Evolutionary conservation across 2,797 vertebrate species (phyloP), one percentile per base, ranked within the genome.

Genomic region (Urosaurus nigricauda): DNA sequence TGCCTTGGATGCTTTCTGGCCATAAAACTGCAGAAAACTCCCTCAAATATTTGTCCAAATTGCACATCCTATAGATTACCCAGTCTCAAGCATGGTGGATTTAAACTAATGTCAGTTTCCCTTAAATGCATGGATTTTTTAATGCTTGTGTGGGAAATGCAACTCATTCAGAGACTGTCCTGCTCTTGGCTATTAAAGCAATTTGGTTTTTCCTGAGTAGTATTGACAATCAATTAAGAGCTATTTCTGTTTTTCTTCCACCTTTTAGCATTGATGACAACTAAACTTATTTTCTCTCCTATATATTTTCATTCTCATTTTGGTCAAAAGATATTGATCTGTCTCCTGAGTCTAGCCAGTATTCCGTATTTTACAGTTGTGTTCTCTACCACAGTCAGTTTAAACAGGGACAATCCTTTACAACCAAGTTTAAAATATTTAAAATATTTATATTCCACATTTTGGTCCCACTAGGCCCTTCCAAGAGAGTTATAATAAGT

Each of bases 151-250:
- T 86, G 73, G 86, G 79, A 91, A 88, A 85, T 88, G 58, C 79
- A 71, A 88, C 56, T 82, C 70, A 74, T 79, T 79, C 35, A 82
- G n/a, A 88, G 53, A 51, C 83, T 82, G 17, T 75, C 79, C n/a
- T 65, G 80, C 40, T 89, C 73, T 82, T 43, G 82, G 51, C 71
- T 40, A 63, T 83, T 86, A 91, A 88, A 86, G 71, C 79, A 77
- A 83, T 85, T 88, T 88, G 73, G 83, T 83, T 88, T 78, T 85
- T 86, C 83, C 78, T 86, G 29, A 77, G 53, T 56, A 70, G 13
- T 71, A 85, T 81, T 88, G 86, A 85, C 86, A 90, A 90, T 85
- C 86, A 81, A 60, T 85, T 88, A 90, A 85, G 71, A 81, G 63
- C 51, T 78, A 85, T 75, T 58, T 75, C 77, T 88, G 77, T 60